Conservation (phyloP, 2,797 vertebrate species). For the Diplodus puntazzo region DNA sequence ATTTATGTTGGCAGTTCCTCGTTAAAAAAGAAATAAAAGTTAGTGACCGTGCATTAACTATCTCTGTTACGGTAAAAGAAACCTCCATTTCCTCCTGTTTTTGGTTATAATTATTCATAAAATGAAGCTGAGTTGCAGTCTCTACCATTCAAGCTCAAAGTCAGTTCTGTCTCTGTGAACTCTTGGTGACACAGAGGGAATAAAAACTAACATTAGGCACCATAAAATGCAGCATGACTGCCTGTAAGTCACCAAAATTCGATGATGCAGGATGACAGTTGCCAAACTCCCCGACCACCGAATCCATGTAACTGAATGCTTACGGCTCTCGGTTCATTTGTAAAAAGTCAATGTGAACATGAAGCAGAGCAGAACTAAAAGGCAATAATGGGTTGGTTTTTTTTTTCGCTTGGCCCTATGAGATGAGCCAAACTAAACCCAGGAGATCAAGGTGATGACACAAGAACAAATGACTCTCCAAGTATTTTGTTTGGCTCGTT, state of each 20-base stretch:
- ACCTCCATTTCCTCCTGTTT: not conserved
- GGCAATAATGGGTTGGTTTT: not conserved
- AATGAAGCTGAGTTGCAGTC: not conserved
- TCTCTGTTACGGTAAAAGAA: not conserved
- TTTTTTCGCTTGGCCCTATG: not conserved
- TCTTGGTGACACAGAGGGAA: no score
- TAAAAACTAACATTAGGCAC: not conserved
- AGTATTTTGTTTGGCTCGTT: conserved; percentile 32
- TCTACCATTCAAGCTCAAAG: no score
- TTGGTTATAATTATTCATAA: not conserved
- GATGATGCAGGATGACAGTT: not conserved
- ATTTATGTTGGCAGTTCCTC: no score
- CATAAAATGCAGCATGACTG: not conserved
- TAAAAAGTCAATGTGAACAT: conserved; percentile 3
- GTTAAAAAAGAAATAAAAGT: no score
- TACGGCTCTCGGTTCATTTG: not conserved
- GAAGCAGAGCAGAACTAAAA: not conserved
- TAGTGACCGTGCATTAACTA: not conserved
- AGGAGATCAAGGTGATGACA: conserved; percentile 30
- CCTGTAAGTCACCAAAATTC: not conserved
- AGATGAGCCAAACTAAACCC: not conserved
- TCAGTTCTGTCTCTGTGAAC: not conserved
- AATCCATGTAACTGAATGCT: not conserved
- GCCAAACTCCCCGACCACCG: not conserved
- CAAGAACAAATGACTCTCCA: conserved; percentile 3